Percentiles rank a stretch among this genome's conserved stretches.
These are phyloP conservation scores for Nymphicus hollandicus DNA, from an alignment of 2,113 vertebrate genomes.

Conservation along the genomic window DNA sequence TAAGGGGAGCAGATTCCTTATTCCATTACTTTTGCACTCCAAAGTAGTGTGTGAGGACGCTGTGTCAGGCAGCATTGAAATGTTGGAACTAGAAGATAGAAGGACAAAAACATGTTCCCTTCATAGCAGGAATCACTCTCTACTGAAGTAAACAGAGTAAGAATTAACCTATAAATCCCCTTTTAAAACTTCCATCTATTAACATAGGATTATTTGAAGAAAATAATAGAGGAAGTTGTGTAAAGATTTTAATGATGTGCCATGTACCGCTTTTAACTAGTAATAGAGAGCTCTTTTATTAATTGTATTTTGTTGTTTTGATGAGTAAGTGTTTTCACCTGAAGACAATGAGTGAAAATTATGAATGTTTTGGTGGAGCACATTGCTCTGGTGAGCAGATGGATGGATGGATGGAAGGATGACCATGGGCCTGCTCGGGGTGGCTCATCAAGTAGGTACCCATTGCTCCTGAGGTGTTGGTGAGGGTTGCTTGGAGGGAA, in stretches of 20 bases:
- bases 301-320: not conserved
- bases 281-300: constrained; percentile 28
- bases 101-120: not conserved
- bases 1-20: not conserved
- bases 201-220: not conserved
- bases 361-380: not conserved
- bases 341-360: not conserved
- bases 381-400: not conserved
- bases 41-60: not conserved
- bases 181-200: not conserved
- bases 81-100: not conserved
- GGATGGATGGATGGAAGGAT: not conserved
- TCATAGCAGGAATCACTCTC: not conserved
- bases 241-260: not conserved
- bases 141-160: not conserved
- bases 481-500: not conserved
- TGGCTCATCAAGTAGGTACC: not conserved
- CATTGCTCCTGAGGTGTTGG: not conserved
- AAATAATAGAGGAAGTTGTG: not conserved
- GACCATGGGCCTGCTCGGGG: accelerated
- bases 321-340: constrained; percentile 21
- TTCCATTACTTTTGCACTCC: not conserved
- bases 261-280: not conserved
- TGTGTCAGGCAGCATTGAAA: not conserved
- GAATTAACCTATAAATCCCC: not conserved